A percentile compares a stretch with the other conserved stretches of the same genome.
Evolutionary conservation across 2,888 invertebrate species (phyloP).

Genomic region (Heliconius cydno): DNA sequence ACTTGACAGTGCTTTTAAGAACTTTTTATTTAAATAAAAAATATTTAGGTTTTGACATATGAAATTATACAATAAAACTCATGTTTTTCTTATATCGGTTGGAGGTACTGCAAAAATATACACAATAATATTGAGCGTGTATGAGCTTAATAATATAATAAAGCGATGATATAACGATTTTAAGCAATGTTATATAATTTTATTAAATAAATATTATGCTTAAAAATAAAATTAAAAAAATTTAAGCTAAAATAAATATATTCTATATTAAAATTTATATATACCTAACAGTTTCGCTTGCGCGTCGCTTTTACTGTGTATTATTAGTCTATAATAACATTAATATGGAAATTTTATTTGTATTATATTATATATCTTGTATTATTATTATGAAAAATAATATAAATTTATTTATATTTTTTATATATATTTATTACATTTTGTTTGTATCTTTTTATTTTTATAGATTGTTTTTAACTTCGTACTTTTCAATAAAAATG

Average conservation of each 20-base stretch:
- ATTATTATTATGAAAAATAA: too few species aligned
- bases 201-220: background rate
- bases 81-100: background rate
- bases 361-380: too few species aligned
- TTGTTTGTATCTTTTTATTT: background rate
- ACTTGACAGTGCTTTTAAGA: too few species aligned
- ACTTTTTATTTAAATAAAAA: too few species aligned
- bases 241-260: background rate
- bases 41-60: too few species aligned
- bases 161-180: background rate
- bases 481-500: background rate
- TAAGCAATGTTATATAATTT: background rate
- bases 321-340: background rate
- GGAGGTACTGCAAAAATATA: background rate
- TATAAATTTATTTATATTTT: background rate
- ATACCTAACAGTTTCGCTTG: background rate
- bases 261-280: background rate
- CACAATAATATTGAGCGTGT: slow-evolving; percentile 13
- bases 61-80: too few species aligned
- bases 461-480: background rate
- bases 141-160: background rate
- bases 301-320: background rate
- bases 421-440: background rate
- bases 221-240: background rate
- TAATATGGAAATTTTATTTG: background rate